Conservation (phyloP, 1,140 invertebrate genomes). For the Eumaeus atala region DNA sequence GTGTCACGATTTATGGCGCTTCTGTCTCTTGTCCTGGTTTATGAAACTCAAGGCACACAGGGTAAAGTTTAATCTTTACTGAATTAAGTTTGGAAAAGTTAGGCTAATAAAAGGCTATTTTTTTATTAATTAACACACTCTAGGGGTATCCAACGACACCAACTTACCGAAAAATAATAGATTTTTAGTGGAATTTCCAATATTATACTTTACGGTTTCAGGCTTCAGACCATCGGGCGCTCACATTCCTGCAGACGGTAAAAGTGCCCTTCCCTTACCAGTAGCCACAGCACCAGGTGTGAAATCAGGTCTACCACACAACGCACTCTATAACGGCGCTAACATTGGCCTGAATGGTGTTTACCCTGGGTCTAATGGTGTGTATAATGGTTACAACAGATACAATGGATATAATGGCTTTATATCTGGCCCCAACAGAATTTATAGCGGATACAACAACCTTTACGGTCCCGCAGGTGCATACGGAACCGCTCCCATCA, state of each 20-base stretch:
- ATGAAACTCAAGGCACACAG: too few relatives aligned
- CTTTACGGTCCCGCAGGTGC: not conserved
- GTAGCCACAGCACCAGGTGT: conserved; percentile 22
- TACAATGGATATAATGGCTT: conserved; percentile 17
- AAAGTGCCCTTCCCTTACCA: conserved; percentile 27
- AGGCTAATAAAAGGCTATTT: too few relatives aligned
- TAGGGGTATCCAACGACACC: too few relatives aligned
- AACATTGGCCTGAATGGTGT: conserved; percentile 3
- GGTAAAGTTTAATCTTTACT: too few relatives aligned
- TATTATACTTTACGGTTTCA: conserved; percentile 24
- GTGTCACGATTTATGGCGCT: too few relatives aligned
- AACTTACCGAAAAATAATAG: too few relatives aligned
- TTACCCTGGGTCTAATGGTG: conserved; percentile 29
- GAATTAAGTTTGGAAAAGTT: too few relatives aligned
- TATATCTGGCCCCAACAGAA: not conserved
- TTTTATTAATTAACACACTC: too few relatives aligned
- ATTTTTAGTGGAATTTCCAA: not conserved
- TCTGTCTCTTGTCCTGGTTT: too few relatives aligned
- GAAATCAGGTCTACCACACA: conserved; percentile 26
- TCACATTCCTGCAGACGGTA: conserved; percentile 54
- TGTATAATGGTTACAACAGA: conserved; percentile 35
- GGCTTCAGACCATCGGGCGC: conserved; percentile 61
- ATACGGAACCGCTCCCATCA: not conserved
- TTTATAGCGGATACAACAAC: not conserved
- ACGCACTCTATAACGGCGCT: conserved; percentile 33